phyloP scores from a whole-genome alignment of 2,113 vertebrate species.

The Nettapus auritus region DNA sequence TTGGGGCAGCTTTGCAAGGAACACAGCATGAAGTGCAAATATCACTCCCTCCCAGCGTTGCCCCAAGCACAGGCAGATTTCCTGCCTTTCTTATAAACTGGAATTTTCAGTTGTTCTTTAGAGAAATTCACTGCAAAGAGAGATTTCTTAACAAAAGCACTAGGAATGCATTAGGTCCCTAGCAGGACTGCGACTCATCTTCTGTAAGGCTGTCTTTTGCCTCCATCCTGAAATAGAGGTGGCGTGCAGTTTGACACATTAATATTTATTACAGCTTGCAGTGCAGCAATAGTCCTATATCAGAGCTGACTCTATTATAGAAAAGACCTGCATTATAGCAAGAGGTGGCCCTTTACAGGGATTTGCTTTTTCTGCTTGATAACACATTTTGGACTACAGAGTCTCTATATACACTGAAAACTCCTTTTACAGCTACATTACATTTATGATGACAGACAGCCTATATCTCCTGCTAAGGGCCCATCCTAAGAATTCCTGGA shows the following conservation, averaged over 20 bases:
- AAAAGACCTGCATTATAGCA: constrained; percentile 49
- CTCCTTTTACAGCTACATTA: neutral
- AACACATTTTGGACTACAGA: neutral
- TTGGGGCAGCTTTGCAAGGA: neutral
- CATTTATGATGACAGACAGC: constrained; percentile 38
- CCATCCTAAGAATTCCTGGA: neutral
- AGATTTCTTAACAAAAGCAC: neutral
- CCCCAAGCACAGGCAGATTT: constrained; percentile 12
- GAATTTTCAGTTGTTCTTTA: neutral
- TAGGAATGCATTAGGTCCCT: neutral
- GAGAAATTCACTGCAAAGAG: constrained; percentile 6
- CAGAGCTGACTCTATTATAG: constrained; percentile 40
- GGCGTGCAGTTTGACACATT: constrained; percentile 10
- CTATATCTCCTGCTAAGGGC: neutral
- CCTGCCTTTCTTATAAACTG: neutral
- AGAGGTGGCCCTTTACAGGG: constrained; percentile 23
- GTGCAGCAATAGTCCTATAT: constrained; percentile 23
- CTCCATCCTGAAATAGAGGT: constrained; percentile 23
- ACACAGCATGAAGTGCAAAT: neutral
- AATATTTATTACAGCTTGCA: constrained; percentile 65
- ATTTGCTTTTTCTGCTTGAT: constrained; percentile 12
- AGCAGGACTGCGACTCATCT: neutral
- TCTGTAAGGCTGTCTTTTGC: neutral
- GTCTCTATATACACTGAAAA: neutral
- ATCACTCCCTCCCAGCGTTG: neutral